phyloP scores from a whole-genome alignment of 1,140 invertebrate species.

The Dreissena rostriformis region DNA sequence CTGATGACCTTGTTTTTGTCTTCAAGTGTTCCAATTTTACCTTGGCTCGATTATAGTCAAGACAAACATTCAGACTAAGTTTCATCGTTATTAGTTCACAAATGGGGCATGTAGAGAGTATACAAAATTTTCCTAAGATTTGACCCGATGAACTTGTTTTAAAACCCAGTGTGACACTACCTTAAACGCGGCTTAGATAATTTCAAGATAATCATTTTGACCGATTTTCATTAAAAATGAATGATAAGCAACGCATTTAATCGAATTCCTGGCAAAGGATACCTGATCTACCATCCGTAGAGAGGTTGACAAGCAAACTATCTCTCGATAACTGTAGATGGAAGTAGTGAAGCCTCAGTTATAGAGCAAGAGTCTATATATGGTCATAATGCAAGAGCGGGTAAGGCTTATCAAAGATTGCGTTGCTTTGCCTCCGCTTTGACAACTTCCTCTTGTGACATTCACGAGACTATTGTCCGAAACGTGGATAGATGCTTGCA shows the following conservation, averaged over 20 bases:
- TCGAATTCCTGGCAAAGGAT: conserved; percentile 21
- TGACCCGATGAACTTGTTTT: no score
- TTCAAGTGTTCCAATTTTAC: no score
- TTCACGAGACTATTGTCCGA: neutral
- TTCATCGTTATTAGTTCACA: no score
- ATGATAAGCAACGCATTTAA: conserved; percentile 7
- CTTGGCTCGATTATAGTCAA: no score
- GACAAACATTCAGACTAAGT: no score
- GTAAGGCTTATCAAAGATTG: conserved; percentile 14
- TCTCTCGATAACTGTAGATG: conserved; percentile 40
- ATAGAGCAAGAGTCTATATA: conserved; percentile 31
- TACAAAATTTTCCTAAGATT: no score
- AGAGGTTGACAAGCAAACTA: neutral
- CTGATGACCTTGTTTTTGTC: no score
- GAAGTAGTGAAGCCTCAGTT: conserved; percentile 15
- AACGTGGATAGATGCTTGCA: neutral
- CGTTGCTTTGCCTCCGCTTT: neutral
- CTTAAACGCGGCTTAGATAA: no score
- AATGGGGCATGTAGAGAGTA: no score
- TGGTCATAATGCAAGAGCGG: neutral
- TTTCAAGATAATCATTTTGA: no score
- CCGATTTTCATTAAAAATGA: no score
- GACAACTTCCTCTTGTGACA: conserved; percentile 15
- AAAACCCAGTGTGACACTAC: no score
- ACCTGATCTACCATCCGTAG: neutral